phyloP scores from a whole-genome alignment of 1,140 invertebrate species.

The Leptopilina clavipes region DNA sequence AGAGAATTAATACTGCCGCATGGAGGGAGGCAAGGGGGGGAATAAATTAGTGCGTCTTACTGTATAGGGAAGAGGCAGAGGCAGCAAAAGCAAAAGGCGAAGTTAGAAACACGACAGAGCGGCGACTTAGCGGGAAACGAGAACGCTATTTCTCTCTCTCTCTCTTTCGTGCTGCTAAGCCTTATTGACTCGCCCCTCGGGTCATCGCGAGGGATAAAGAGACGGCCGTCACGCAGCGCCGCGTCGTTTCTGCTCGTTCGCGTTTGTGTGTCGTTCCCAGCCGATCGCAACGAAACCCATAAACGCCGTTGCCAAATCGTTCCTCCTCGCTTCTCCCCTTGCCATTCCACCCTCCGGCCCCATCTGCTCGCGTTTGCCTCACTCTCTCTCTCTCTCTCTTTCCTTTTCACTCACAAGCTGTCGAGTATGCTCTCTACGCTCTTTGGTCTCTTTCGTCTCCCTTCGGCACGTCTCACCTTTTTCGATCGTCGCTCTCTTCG shows the following conservation, averaged over 20 bases:
- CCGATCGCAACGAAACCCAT: slow-evolving; percentile 66
- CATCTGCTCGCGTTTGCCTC: slow-evolving; percentile 38
- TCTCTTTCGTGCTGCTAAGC: slow-evolving; percentile 42
- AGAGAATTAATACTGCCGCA: too few species aligned
- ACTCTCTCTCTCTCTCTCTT: slow-evolving; percentile 20
- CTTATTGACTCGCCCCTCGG: slow-evolving; percentile 61
- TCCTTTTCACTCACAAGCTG: slow-evolving; percentile 21
- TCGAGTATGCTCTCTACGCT: slow-evolving; percentile 42
- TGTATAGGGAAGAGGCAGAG: not conserved
- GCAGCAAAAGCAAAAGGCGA: not conserved
- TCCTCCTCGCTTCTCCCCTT: slow-evolving; percentile 41
- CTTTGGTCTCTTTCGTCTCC: slow-evolving; percentile 65
- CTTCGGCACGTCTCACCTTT: slow-evolving; percentile 69
- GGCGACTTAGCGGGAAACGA: slow-evolving; percentile 42
- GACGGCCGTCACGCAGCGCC: slow-evolving; percentile 43
- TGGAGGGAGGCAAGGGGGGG: slow-evolving; percentile 26
- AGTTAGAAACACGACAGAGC: slow-evolving; percentile 32
- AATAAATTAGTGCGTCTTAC: not conserved
- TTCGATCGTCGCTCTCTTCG: slow-evolving; percentile 57
- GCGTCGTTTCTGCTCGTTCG: slow-evolving; percentile 39
- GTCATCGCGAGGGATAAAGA: slow-evolving; percentile 58
- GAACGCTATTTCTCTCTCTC: slow-evolving; percentile 44
- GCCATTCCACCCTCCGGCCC: not conserved
- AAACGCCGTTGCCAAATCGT: slow-evolving; percentile 72
- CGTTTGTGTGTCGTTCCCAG: slow-evolving; percentile 48